Evolutionary conservation across 2,113 vertebrate species (phyloP).

Genomic region (Onychostruthus taczanowskii): DNA sequence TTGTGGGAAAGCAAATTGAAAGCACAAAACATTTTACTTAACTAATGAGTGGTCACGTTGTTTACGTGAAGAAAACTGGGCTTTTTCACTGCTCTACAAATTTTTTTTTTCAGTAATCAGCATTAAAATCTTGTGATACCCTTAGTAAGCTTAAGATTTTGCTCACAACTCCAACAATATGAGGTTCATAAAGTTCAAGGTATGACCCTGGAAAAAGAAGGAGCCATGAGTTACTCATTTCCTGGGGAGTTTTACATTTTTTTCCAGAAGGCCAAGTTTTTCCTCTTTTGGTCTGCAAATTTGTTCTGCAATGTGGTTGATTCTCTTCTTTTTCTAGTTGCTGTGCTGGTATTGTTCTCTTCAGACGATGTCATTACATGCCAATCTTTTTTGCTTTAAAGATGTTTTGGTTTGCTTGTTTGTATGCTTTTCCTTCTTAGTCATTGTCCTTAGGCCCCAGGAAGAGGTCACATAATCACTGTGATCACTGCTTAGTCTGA

Average conservation of each 20-base stretch:
- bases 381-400: background rate
- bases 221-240: background rate
- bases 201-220: background rate
- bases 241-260: background rate
- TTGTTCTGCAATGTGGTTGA: background rate
- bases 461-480: background rate
- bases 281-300: background rate
- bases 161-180: background rate
- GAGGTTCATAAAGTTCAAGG: background rate
- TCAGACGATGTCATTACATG: background rate
- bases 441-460: background rate
- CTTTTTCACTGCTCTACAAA: background rate
- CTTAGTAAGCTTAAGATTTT: background rate
- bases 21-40: background rate
- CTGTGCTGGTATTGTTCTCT: background rate
- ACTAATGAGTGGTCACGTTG: background rate
- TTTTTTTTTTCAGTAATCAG: background rate
- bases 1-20: background rate
- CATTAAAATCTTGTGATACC: background rate
- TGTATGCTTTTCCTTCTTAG: background rate
- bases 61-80: background rate
- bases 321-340: background rate
- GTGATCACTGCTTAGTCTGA: background rate
- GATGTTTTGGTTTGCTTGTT: background rate
- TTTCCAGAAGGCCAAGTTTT: background rate